phyloP scores from a whole-genome alignment of 2,797 vertebrate species.

The Pseudomugil gertrudae region DNA sequence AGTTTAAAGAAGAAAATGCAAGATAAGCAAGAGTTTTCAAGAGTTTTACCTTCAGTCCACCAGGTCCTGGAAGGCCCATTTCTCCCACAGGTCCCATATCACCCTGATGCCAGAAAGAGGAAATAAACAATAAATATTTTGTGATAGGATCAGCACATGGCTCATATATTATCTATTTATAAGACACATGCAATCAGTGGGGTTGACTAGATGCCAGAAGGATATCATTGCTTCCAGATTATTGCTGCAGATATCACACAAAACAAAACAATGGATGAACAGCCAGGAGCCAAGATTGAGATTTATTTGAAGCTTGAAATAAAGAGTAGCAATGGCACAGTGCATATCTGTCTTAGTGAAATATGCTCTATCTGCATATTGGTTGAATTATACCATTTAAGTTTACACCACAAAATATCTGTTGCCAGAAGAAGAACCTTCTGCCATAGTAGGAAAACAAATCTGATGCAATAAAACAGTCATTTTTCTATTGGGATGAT shows the following conservation, averaged over 20 bases:
- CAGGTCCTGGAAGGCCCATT: constrained; percentile 90
- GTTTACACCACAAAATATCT: neutral
- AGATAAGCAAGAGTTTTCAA: constrained; percentile 25
- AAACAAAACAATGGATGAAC: constrained; percentile 30
- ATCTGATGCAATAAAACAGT: neutral
- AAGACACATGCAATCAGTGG: constrained; percentile 18
- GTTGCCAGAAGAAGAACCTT: neutral
- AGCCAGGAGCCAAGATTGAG: constrained; percentile 25
- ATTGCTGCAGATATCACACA: constrained; percentile 5
- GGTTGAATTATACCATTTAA: constrained; percentile 17
- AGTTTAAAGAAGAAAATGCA: constrained; percentile 8
- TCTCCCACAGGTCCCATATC: constrained; percentile 91
- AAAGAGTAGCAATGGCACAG: constrained; percentile 35
- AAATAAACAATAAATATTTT: constrained; percentile 43
- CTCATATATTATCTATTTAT: constrained; percentile 4
- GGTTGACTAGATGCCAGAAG: constrained; percentile 20
- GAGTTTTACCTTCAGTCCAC: constrained; percentile 95
- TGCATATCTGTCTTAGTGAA: constrained; percentile 24
- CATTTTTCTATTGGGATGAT: constrained; percentile 1
- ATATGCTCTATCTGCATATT: constrained; percentile 7
- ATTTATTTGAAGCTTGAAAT: constrained; percentile 13
- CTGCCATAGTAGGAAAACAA: neutral
- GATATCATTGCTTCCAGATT: constrained; percentile 38
- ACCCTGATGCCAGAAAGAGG: constrained; percentile 82
- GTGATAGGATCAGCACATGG: constrained; percentile 24